phyloP scores from a whole-genome alignment of 2,888 invertebrate species.

The Mythimna vitellina region DNA sequence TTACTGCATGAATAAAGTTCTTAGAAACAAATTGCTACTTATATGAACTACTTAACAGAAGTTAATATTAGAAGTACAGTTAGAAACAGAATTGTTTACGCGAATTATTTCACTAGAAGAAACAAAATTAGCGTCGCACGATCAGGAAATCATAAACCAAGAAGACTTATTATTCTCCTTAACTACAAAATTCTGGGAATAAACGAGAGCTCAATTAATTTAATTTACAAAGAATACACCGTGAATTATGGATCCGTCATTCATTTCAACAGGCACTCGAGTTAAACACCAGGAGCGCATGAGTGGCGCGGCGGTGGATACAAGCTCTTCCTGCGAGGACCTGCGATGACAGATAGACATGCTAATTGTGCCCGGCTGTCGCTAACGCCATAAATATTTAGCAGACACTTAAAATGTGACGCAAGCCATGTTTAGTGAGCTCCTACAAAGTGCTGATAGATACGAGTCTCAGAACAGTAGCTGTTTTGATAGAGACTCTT shows the following conservation, averaged over 20 bases:
- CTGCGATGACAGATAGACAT: conserved; percentile 65
- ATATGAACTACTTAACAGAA: conserved; percentile 22
- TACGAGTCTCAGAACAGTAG: conserved; percentile 19
- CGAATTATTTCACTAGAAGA: conserved; percentile 30
- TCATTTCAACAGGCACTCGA: conserved; percentile 60
- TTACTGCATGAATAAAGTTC: conserved; percentile 1
- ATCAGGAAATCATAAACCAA: conserved; percentile 60
- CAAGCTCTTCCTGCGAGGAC: conserved; percentile 59
- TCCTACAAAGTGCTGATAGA: conserved; percentile 43
- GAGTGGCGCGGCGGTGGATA: conserved; percentile 49
- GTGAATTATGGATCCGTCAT: conserved; percentile 62
- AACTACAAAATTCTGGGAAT: conserved; percentile 52
- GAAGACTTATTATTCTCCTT: conserved; percentile 48
- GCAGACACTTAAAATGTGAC: conserved; percentile 61
- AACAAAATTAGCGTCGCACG: conserved; percentile 51
- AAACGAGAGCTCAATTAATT: conserved; percentile 51
- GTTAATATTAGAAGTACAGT: conserved; percentile 37
- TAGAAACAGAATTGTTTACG: conserved; percentile 35
- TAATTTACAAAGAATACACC: conserved; percentile 55
- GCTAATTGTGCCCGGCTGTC: conserved; percentile 69
- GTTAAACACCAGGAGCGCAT: conserved; percentile 64
- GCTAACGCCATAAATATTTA: conserved; percentile 67
- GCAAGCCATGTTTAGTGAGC: conserved; percentile 45
- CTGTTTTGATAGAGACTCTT: conserved; percentile 27
- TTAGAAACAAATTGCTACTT: conserved; percentile 15